These are phyloP conservation scores for Bicyclus anynana DNA, from an alignment of 1,140 invertebrate species.

Conservation along the genomic window DNA sequence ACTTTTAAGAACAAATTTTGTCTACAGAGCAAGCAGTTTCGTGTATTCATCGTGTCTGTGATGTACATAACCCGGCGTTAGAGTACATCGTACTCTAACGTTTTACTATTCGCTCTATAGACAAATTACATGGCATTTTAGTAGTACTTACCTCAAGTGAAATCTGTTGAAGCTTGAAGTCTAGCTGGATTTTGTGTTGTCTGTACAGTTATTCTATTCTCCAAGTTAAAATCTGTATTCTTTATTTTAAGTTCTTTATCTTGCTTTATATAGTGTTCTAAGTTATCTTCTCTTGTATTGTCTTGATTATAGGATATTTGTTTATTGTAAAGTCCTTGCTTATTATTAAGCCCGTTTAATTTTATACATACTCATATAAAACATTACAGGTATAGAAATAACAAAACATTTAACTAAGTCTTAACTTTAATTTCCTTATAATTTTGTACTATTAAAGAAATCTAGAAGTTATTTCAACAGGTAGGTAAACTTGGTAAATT, in stretches of 20 bases:
- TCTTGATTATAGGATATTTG: conserved; percentile 49
- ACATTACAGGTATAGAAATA: conserved; percentile 71
- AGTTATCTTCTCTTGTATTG: conserved; percentile 14
- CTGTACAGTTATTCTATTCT: neutral
- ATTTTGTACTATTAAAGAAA: conserved; percentile 77
- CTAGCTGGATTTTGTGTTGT: neutral
- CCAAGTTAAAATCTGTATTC: neutral
- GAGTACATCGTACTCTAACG: neutral
- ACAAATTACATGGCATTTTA: neutral
- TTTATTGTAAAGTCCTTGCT: conserved; percentile 53
- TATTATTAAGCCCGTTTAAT: conserved; percentile 64
- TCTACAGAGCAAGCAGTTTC: neutral
- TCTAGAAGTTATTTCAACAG: conserved; percentile 72
- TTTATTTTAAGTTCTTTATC: neutral
- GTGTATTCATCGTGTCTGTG: too few relatives aligned
- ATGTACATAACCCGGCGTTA: too few relatives aligned
- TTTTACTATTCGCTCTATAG: neutral
- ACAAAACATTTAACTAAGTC: conserved; percentile 72
- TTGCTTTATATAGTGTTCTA: neutral
- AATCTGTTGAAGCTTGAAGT: conserved; percentile 3
- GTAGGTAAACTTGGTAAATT: conserved; percentile 70
- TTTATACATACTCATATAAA: conserved; percentile 70
- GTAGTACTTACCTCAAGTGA: conserved; percentile 15
- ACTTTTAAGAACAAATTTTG: neutral
- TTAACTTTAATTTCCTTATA: conserved; percentile 73